phyloP scores from a whole-genome alignment of 1,140 invertebrate genomes.

The Melanaphis sacchari region DNA sequence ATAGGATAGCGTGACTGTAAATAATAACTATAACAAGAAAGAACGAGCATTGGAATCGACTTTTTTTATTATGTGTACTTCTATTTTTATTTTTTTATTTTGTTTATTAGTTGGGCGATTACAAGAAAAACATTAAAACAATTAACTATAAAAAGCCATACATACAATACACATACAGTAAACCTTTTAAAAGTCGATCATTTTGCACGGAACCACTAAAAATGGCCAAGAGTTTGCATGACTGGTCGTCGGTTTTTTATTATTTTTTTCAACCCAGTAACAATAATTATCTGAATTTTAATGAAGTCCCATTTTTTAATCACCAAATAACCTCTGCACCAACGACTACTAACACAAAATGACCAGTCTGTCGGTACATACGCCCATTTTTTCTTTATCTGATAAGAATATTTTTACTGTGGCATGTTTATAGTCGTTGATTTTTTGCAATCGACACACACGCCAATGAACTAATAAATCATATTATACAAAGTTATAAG shows the following conservation, averaged over 20 bases:
- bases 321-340: constrained; percentile 25
- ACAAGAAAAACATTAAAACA: constrained; percentile 56
- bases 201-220: constrained; percentile 49
- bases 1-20: constrained; percentile 47
- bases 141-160: constrained; percentile 40
- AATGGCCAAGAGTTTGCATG: constrained; percentile 45
- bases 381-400: constrained; percentile 46
- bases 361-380: neutral
- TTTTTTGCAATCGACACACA: constrained; percentile 21
- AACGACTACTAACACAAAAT: neutral
- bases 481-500: neutral
- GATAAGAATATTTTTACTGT: neutral
- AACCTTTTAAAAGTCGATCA: constrained; percentile 52
- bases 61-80: constrained; percentile 33
- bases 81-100: constrained; percentile 3
- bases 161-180: neutral
- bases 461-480: neutral
- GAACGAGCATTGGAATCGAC: neutral
- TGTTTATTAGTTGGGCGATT: constrained; percentile 40
- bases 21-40: constrained; percentile 31
- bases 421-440: constrained; percentile 24
- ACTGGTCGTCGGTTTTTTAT: constrained; percentile 15
- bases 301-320: constrained; percentile 47
- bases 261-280: constrained; percentile 29
- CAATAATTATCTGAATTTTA: constrained; percentile 55